Conservation (phyloP, 2,888 invertebrate species). For the Parnassius smintheus region DNA sequence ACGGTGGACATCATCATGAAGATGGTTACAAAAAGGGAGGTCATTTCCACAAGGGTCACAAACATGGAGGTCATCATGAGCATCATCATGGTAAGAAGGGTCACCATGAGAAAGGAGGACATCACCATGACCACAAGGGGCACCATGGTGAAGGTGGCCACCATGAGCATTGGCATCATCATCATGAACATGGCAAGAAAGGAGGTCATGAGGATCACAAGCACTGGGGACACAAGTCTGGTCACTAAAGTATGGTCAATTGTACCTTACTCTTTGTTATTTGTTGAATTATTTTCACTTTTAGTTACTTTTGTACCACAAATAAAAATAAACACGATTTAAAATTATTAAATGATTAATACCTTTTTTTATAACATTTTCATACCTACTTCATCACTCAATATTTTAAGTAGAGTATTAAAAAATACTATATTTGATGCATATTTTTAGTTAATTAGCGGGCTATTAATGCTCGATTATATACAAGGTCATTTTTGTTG, state of each 20-base stretch:
- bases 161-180: slow-evolving; percentile 87
- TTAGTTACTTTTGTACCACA: slow-evolving; percentile 18
- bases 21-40: slow-evolving; percentile 90
- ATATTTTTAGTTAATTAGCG: too few species aligned
- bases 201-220: slow-evolving; percentile 90
- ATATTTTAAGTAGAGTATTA: too few species aligned
- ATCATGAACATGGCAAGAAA: slow-evolving; percentile 88
- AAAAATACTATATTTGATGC: too few species aligned
- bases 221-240: slow-evolving; percentile 86
- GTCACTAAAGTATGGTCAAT: slow-evolving; percentile 50
- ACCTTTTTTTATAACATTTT: too few species aligned
- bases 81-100: slow-evolving; percentile 90
- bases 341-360: slow-evolving; percentile 2
- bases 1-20: slow-evolving; percentile 88
- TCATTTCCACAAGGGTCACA: slow-evolving; percentile 89
- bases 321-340: slow-evolving; percentile 7
- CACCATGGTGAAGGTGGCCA: slow-evolving; percentile 89
- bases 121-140: slow-evolving; percentile 88
- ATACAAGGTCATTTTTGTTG: too few species aligned
- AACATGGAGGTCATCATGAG: slow-evolving; percentile 88
- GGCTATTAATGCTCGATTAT: too few species aligned
- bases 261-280: slow-evolving; percentile 46
- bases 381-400: too few species aligned
- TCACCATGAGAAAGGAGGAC: slow-evolving; percentile 87
- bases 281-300: slow-evolving; percentile 51